Evolutionary conservation across 2,888 invertebrate genomes (phyloP), one percentile per base, ranked within the genome.

Genomic region (Merodon equestris): DNA sequence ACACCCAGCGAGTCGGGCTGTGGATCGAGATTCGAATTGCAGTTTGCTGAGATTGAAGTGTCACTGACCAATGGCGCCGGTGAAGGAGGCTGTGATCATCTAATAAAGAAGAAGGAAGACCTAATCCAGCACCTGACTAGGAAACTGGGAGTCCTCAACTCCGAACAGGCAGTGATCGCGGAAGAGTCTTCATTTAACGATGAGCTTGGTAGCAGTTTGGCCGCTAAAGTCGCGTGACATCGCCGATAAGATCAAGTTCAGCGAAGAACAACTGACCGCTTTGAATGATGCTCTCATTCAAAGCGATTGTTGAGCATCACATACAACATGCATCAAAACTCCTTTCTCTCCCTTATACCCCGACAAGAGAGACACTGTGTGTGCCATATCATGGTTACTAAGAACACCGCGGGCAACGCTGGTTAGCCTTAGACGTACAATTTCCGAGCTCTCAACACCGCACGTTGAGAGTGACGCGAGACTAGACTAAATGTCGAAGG

Each of bases 201-300:
- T 82, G 91, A 92, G 63, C 89, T 96, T 57, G 96, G 95, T 14
- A 91, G 91, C 58, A 91, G 92, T 85, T 91, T 96, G 19, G 90
- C 91, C 45, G 88, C 89, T 67, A 88, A 91, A 66, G 90, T 94
- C 14, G 90, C 92, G 95, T 83, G 95, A 96, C 86, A 93, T 96
- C 82, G 92, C 93, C 83, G 95, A 96, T 87, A 95, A 95, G 89
- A 94, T 96, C 82, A 94, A 94, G 86, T 90, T 94, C 81, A 94
- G 94, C 67, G 94, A 95, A 87, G 95, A 95, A 87, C 95, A 96
- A 88, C 90, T 95, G 83, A 89, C 91, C 82, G 94, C 94, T 60
- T 90, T 96, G 73, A 87, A 86, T 74, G 89, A 89, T 83, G 87
- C 87, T 70, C 84, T 89, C 75, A 87, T 87, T 73, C 89, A 89